A percentile compares a stretch with the other conserved stretches of the same genome.
phyloP scores from a whole-genome alignment of 2,797 vertebrate genomes.

The Myotis pilosus region DNA sequence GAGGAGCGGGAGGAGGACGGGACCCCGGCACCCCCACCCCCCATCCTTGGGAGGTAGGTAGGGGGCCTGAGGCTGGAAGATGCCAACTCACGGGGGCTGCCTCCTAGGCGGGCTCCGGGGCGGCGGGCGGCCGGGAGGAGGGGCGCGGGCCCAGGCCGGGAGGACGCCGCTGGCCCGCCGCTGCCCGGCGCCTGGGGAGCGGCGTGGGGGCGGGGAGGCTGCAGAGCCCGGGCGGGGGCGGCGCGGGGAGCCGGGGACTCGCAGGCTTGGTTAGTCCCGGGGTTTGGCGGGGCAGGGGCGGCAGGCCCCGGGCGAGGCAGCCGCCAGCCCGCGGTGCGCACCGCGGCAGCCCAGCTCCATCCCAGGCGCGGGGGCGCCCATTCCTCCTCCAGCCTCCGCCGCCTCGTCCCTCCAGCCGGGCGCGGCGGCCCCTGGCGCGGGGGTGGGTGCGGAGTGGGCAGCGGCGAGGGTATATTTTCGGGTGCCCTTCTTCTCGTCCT shows the following conservation, averaged over 20 bases:
- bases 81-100: constrained; percentile 68
- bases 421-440: not conserved
- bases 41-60: constrained; percentile 58
- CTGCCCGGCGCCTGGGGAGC: constrained; percentile 4
- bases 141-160: constrained; percentile 36
- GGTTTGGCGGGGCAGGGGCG: not conserved
- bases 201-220: constrained; percentile 70
- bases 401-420: not conserved
- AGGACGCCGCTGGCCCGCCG: constrained; percentile 22
- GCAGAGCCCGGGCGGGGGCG: constrained; percentile 12
- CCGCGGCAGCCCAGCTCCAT: not conserved
- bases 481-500: not conserved
- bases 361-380: not conserved
- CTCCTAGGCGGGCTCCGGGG: not conserved
- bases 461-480: constrained; percentile 14
- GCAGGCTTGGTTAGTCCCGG: not conserved
- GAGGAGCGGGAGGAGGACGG: constrained; percentile 77
- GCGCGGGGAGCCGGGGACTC: not conserved
- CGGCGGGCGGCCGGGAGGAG: constrained; percentile 25
- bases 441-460: constrained; percentile 13
- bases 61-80: constrained; percentile 43
- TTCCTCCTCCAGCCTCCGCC: not conserved
- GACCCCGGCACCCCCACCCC: constrained; percentile 74
- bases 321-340: not conserved
- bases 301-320: constrained; percentile 20